phyloP scores from a whole-genome alignment of 2,113 vertebrate species.

The Accipiter cooperii region DNA sequence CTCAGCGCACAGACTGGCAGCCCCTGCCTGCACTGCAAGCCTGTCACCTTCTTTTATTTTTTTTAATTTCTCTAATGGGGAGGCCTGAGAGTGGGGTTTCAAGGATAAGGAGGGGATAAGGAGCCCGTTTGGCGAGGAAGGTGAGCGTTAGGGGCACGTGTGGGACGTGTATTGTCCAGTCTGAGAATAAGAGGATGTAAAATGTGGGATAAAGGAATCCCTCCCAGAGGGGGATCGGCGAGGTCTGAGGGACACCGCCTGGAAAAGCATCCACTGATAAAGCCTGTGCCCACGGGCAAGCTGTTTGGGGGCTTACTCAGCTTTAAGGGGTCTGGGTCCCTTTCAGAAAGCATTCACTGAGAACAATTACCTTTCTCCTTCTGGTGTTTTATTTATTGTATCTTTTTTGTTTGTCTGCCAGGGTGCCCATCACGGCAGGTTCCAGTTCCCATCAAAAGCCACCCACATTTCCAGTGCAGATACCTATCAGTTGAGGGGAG shows the following conservation, averaged over 20 bases:
- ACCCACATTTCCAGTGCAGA: not conserved
- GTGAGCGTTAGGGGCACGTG: rapidly evolving
- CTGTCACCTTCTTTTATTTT: not conserved
- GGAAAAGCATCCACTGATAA: not conserved
- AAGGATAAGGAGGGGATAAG: not conserved
- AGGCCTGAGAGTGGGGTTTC: too few species aligned
- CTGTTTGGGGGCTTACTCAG: not conserved
- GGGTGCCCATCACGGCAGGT: not conserved
- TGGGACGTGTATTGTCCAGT: not conserved
- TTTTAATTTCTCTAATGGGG: not conserved
- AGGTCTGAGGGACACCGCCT: not conserved
- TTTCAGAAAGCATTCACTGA: not conserved
- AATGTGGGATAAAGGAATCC: not conserved
- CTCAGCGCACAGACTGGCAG: not conserved
- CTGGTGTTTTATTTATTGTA: not conserved
- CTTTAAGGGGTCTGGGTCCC: not conserved
- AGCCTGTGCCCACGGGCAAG: not conserved
- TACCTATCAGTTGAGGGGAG: not conserved
- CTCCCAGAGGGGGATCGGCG: rapidly evolving
- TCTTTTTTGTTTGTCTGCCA: not conserved
- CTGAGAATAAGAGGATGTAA: not conserved
- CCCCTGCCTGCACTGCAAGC: not conserved
- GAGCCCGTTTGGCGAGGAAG: not conserved
- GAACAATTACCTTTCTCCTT: not conserved
- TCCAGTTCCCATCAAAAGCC: not conserved